Conservation (phyloP, 2,888 invertebrate genomes). For the Hartigia nigra region DNA sequence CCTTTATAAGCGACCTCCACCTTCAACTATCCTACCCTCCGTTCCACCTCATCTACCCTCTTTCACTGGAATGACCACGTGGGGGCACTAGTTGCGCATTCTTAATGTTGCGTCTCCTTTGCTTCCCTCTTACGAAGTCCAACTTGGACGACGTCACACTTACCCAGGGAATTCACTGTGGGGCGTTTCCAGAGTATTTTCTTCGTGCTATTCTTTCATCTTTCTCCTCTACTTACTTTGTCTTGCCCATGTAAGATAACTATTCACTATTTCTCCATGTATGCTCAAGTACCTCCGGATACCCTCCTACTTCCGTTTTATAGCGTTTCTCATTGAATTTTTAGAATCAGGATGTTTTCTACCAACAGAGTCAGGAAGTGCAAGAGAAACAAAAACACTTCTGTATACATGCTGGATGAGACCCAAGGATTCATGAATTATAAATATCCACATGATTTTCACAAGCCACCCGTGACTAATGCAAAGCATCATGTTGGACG, state of each 20-base stretch:
- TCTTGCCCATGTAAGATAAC: background rate
- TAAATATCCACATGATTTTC: background rate
- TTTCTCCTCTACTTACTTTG: background rate
- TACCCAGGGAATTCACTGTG: background rate
- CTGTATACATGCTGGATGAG: background rate
- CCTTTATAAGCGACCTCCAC: conserved; percentile 5
- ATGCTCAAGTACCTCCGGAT: background rate
- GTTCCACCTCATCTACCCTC: background rate
- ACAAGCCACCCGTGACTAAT: background rate
- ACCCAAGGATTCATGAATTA: background rate
- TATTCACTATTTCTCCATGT: background rate
- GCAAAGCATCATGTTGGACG: background rate
- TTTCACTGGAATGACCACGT: conserved; percentile 12
- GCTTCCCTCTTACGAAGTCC: background rate
- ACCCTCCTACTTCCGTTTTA: background rate
- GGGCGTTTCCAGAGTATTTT: background rate
- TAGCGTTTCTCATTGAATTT: background rate
- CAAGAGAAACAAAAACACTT: too few species aligned
- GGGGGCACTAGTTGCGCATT: conserved; percentile 47
- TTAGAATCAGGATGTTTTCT: background rate
- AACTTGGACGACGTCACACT: background rate
- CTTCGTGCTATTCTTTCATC: background rate
- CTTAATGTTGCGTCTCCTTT: conserved; percentile 43
- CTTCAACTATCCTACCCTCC: background rate
- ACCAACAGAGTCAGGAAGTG: background rate